phyloP scores from a whole-genome alignment of 64 coral and sea anemone species.

The Exaiptasia diaphana region DNA sequence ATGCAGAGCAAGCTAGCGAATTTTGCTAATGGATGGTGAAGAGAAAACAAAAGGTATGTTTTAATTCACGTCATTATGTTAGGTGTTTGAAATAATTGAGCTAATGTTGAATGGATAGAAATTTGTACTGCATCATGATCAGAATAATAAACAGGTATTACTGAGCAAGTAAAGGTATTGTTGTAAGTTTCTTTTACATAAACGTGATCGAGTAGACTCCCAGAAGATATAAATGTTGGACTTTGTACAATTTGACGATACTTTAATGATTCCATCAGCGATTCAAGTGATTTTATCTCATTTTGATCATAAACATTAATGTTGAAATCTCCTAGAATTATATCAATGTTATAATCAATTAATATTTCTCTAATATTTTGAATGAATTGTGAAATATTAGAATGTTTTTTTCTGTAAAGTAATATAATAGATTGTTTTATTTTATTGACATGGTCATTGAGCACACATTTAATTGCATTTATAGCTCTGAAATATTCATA shows the following conservation, averaged over 20 bases:
- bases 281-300: background rate
- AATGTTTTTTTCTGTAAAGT: constrained; percentile 16
- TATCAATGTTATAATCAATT: constrained; percentile 42
- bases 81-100: no score
- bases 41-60: no score
- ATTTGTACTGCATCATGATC: no score
- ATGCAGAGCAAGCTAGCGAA: no score
- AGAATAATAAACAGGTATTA: no score
- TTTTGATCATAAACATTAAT: background rate
- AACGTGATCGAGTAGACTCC: no score
- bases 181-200: no score
- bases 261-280: background rate
- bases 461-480: constrained; percentile 40
- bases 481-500: constrained; percentile 36
- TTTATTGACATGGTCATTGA: constrained; percentile 10
- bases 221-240: no score
- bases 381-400: constrained; percentile 35
- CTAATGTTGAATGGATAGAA: no score
- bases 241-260: background rate
- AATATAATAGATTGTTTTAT: constrained; percentile 38
- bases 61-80: no score
- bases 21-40: no score
- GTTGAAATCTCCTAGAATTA: constrained; percentile 38
- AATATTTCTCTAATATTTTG: constrained; percentile 31
- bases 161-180: no score